Conservation (phyloP, 2,888 invertebrate genomes). For the Prenolepis imparis region DNA sequence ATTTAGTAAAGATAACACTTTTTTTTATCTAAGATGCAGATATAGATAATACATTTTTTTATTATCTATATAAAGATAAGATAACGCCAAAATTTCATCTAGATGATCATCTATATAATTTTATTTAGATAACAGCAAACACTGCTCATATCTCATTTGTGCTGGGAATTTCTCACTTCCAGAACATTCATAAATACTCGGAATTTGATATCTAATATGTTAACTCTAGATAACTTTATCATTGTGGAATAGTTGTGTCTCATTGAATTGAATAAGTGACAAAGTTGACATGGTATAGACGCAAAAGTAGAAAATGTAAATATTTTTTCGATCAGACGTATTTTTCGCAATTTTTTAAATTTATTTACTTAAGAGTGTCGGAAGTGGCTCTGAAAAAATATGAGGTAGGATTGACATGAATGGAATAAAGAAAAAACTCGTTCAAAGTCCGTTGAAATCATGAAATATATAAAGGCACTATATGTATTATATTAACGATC, state of each 20-base stretch:
- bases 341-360: conserved; percentile 12
- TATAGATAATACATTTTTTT: too few species aligned
- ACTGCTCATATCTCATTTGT: neutral
- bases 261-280: neutral
- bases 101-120: too few species aligned
- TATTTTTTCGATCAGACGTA: neutral
- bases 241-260: neutral
- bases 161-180: neutral
- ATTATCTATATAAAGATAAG: too few species aligned
- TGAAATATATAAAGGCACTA: conserved; percentile 20
- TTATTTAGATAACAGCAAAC: too few species aligned
- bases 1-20: too few species aligned
- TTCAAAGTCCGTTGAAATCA: neutral
- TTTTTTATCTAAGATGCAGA: too few species aligned
- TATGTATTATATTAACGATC: conserved; percentile 44
- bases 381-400: neutral
- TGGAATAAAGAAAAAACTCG: neutral
- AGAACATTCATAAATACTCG: neutral
- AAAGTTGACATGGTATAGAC: conserved; percentile 3
- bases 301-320: neutral
- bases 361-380: neutral
- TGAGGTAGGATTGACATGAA: neutral
- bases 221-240: neutral
- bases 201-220: neutral
- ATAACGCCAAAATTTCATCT: too few species aligned